Evolutionary conservation across 2,888 invertebrate genomes (phyloP).

Genomic region (Steromphala cineraria): DNA sequence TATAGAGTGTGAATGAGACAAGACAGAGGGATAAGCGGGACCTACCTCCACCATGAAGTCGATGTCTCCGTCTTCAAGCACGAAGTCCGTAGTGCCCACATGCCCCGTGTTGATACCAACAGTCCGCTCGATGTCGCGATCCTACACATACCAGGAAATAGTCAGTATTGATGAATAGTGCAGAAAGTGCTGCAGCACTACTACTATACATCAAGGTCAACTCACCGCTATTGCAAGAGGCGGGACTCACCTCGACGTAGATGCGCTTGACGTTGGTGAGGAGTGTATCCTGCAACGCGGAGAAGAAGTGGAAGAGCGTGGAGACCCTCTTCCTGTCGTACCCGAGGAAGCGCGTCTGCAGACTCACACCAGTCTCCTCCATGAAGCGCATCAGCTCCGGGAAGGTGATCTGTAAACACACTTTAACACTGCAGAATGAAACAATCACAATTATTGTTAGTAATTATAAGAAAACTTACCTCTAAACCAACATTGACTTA

Average conservation of each 20-base stretch:
- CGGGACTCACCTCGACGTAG: constrained; percentile 51
- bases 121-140: constrained; percentile 66
- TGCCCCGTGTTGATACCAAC: constrained; percentile 74
- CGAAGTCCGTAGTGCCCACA: constrained; percentile 71
- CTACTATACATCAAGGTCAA: neutral
- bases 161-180: neutral
- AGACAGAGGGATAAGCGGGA: too few species aligned
- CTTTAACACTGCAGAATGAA: neutral
- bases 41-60: constrained; percentile 67
- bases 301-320: constrained; percentile 59
- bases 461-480: too few species aligned
- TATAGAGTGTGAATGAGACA: too few species aligned
- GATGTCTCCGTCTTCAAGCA: constrained; percentile 66
- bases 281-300: constrained; percentile 62
- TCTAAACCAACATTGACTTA: too few species aligned
- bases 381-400: constrained; percentile 61
- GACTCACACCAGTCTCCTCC: constrained; percentile 58
- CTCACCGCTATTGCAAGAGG: neutral
- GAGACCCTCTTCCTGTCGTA: constrained; percentile 62
- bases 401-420: constrained; percentile 54
- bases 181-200: too few species aligned
- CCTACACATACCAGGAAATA: constrained; percentile 41
- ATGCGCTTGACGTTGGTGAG: constrained; percentile 65
- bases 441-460: too few species aligned
- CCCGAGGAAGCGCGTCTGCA: constrained; percentile 66